Conservation (phyloP, 2,888 invertebrate genomes). For the Teleiodes luculella region DNA sequence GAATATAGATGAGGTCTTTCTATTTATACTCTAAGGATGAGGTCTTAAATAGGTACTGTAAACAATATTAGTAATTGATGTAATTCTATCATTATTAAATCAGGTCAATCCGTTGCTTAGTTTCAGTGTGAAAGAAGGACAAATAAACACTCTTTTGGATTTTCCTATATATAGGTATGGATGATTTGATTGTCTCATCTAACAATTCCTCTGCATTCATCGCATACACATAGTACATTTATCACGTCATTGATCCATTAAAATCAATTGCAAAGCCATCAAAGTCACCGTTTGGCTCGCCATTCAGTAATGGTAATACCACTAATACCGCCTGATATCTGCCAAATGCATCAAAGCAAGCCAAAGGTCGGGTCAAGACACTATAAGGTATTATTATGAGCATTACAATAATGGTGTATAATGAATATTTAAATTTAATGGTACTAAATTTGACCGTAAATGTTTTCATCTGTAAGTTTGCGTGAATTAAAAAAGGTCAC, state of each 20-base stretch:
- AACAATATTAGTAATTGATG: too few relatives aligned
- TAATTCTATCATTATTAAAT: too few relatives aligned
- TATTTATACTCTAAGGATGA: too few relatives aligned
- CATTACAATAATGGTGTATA: neutral
- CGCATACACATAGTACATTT: neutral
- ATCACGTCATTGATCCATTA: conserved; percentile 8
- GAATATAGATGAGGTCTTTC: too few relatives aligned
- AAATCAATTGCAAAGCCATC: conserved; percentile 13
- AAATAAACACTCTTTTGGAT: too few relatives aligned
- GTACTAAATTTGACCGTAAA: neutral
- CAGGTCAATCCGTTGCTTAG: too few relatives aligned
- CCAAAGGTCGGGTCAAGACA: neutral
- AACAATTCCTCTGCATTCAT: too few relatives aligned
- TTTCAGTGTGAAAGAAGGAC: too few relatives aligned
- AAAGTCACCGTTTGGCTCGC: conserved; percentile 10
- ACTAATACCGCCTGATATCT: neutral
- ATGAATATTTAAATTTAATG: neutral
- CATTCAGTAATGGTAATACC: conserved; percentile 7
- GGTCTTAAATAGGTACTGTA: too few relatives aligned
- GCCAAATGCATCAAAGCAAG: neutral
- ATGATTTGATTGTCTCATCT: too few relatives aligned
- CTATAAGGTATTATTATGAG: neutral
- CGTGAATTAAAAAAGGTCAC: neutral
- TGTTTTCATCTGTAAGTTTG: neutral
- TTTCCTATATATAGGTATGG: too few relatives aligned